Base-by-base conservation (phyloP, 2,797 vertebrate species). In the Phalanger gymnotis region DNA sequence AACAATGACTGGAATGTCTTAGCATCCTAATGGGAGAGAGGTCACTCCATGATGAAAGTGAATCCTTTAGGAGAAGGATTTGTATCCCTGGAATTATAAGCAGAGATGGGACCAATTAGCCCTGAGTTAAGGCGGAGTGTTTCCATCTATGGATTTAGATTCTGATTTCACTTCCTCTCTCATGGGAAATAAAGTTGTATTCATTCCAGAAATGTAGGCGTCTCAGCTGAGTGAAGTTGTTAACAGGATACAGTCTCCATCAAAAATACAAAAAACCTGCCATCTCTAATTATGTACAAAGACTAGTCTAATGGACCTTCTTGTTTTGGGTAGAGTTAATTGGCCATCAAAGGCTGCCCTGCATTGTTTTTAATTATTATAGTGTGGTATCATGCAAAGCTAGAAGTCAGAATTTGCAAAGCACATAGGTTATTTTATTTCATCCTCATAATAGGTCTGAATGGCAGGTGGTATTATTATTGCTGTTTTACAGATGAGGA, bases 251-350 rank as follows among this genome's bases (percentile, higher is more conserved):
- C 1, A 61, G 66, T 92, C 87, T 90, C n/a, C 25, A 96, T 95
- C 95, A 9, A 3, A 95, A 97, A 96, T 97, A 93, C 40, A 27
- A 87, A 81, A 11, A 6, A 30, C 12, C 31, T 5, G 96, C 97
- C 93, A 94, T 61, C 73, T 90, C 96, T 97, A 96, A 96, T 97
- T 97, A 97, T 54, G 27, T 93, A 92, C 96, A 96, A 97, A 94
- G 94, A 94, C 95, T 95, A 96, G 93, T 93, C 66, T 95, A 91
- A 92, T 94, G 96, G 4, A 93, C 31, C 92, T 91, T 96, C 93
- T 95, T 92, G 54, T 94, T 92, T 81, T 92, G 95, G 95, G 73
- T 53, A 57, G 92, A 95, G 54, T 16, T 95, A 96, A 97, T 97
- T 95, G 95, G 93, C 93, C 58, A 66, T 91, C 93, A 92, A 95